Evolutionary conservation across 2,888 invertebrate genomes (phyloP).

Genomic region (Pomacea canaliculata): DNA sequence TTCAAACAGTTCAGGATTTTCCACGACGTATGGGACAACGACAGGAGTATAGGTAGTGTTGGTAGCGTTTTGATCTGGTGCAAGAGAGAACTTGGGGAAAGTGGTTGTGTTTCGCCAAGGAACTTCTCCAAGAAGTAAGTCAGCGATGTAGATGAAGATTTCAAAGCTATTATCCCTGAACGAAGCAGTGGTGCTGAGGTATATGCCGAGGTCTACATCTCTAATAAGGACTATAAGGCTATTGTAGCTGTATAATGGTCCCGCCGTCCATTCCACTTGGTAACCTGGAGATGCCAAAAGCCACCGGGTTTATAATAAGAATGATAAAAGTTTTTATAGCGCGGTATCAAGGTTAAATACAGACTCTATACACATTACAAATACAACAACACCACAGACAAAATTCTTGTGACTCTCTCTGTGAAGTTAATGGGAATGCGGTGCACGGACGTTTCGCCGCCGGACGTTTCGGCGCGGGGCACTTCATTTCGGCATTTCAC

Average conservation of each 20-base stretch:
- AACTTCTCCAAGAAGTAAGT: slow-evolving; percentile 38
- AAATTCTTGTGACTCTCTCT: too few species aligned
- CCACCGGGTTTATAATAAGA: too few species aligned
- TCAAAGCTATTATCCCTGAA: not conserved
- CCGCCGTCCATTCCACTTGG: not conserved
- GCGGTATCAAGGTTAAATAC: too few species aligned
- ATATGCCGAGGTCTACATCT: not conserved
- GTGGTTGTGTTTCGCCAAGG: slow-evolving; percentile 5
- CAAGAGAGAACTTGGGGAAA: not conserved
- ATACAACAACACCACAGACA: too few species aligned
- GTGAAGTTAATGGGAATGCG: too few species aligned
- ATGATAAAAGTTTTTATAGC: too few species aligned
- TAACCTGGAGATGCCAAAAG: not conserved
- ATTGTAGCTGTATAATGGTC: not conserved
- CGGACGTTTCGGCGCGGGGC: too few species aligned
- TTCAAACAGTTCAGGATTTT: slow-evolving; percentile 12
- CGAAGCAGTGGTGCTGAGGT: not conserved
- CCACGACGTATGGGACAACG: slow-evolving; percentile 2
- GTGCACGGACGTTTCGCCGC: too few species aligned
- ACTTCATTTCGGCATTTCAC: too few species aligned
- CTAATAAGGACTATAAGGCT: not conserved
- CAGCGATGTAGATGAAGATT: slow-evolving; percentile 42
- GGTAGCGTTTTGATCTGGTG: not conserved
- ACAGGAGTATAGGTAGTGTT: not conserved
- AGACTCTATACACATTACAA: too few species aligned